Evolutionary conservation across 2,797 vertebrate species (phyloP).

Genomic region (Neomorphus geoffroyi): DNA sequence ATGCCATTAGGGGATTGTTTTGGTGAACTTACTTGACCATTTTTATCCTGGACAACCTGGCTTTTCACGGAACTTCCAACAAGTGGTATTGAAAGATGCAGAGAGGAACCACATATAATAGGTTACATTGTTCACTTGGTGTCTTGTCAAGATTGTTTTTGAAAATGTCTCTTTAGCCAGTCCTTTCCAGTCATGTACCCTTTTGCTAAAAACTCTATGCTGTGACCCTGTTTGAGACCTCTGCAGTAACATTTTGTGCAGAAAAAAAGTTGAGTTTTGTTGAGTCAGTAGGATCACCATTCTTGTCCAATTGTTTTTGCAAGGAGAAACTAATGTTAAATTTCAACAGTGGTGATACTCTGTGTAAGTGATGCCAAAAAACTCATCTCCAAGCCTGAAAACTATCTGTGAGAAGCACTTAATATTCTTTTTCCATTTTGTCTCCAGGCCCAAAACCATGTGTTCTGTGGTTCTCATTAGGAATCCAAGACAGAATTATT

Average conservation of each 20-base stretch:
- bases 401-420: not conserved
- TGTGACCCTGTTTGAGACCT: not conserved
- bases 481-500: not conserved
- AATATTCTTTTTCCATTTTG: not conserved
- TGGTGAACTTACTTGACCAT: not conserved
- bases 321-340: not conserved
- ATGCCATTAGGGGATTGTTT: not conserved
- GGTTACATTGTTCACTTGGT: not conserved
- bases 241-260: not conserved
- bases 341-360: not conserved
- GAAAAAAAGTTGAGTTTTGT: not conserved
- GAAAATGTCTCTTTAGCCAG: not conserved
- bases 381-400: not conserved
- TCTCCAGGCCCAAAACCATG: not conserved
- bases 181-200: not conserved
- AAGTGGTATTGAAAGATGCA: not conserved
- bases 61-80: not conserved
- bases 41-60: not conserved
- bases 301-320: not conserved
- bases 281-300: not conserved
- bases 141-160: not conserved
- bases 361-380: not conserved
- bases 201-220: not conserved
- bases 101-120: not conserved
- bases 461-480: not conserved